Evolutionary conservation across 1,140 invertebrate genomes (phyloP).

Genomic region (Solenopsis fugax): DNA sequence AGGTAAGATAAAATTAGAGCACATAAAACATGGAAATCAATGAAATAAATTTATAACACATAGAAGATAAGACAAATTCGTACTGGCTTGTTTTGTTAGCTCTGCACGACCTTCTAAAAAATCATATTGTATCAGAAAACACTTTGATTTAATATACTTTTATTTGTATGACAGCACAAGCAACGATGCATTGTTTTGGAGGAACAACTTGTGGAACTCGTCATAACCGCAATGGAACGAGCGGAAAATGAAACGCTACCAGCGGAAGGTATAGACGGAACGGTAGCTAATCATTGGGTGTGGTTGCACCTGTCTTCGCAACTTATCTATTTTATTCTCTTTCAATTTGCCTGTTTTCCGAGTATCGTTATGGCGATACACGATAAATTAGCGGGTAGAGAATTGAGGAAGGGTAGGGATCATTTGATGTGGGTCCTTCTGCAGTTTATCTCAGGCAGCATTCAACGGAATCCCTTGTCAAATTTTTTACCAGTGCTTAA

Average conservation of each 20-base stretch:
- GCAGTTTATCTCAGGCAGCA: slow-evolving; percentile 98
- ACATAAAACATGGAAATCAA: background rate
- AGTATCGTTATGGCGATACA: slow-evolving; percentile 96
- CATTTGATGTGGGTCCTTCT: slow-evolving; percentile 99
- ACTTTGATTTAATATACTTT: slow-evolving; percentile 48
- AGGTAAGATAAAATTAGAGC: slow-evolving; percentile 84
- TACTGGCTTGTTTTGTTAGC: background rate
- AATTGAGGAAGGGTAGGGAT: slow-evolving; percentile 95
- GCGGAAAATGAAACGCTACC: slow-evolving; percentile 90
- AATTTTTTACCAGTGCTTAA: slow-evolving; percentile 97
- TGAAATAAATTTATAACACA: background rate
- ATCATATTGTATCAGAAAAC: background rate
- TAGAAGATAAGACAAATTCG: background rate
- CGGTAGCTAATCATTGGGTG: slow-evolving; percentile 92
- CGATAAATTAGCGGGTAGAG: slow-evolving; percentile 93
- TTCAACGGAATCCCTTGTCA: slow-evolving; percentile 96
- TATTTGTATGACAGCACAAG: slow-evolving; percentile 90
- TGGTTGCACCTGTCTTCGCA: slow-evolving; percentile 98
- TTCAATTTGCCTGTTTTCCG: slow-evolving; percentile 97
- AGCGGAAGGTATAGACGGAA: slow-evolving; percentile 89
- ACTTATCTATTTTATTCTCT: slow-evolving; percentile 98
- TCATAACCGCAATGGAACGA: slow-evolving; percentile 96
- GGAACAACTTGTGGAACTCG: slow-evolving; percentile 96
- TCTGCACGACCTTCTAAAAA: background rate
- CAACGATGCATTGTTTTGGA: slow-evolving; percentile 96